phyloP scores from a whole-genome alignment of 53 echinoderm and acorn worm genomes.

The Luidia sarsii region DNA sequence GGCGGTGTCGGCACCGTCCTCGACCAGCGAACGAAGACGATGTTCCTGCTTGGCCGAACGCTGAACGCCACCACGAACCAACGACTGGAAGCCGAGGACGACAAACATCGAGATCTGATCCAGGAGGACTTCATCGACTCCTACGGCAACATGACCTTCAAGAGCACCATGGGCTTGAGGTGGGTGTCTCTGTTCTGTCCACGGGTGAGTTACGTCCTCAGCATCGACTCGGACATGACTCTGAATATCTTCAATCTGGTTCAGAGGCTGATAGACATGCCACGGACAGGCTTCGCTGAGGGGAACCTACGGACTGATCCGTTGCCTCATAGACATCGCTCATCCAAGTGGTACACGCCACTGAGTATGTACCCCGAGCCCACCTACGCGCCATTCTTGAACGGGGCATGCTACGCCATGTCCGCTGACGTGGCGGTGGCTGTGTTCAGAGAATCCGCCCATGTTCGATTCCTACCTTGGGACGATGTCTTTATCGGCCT shows the following conservation, averaged over 20 bases:
- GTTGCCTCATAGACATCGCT: slow-evolving; percentile 11
- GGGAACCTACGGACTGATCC: slow-evolving; percentile 24
- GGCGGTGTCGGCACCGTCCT: slow-evolving; percentile 31
- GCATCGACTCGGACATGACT: slow-evolving; percentile 35
- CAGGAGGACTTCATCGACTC: slow-evolving; percentile 53
- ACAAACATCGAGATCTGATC: slow-evolving; percentile 37
- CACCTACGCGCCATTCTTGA: slow-evolving; percentile 54
- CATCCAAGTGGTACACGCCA: slow-evolving; percentile 58
- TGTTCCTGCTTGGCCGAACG: slow-evolving; percentile 47
- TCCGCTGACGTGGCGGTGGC: slow-evolving; percentile 27
- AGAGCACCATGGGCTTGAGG: slow-evolving; percentile 50
- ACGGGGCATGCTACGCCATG: slow-evolving; percentile 51
- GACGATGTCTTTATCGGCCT: slow-evolving; percentile 55
- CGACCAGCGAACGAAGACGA: slow-evolving; percentile 22
- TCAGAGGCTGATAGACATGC: background rate
- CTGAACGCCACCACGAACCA: background rate
- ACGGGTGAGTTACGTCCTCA: slow-evolving; percentile 25
- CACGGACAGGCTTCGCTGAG: slow-evolving; percentile 27
- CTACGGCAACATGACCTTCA: slow-evolving; percentile 48
- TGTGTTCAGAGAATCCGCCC: slow-evolving; percentile 16
- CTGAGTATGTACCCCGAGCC: slow-evolving; percentile 32
- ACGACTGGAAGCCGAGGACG: slow-evolving; percentile 7
- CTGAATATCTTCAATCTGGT: slow-evolving; percentile 34
- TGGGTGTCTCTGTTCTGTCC: slow-evolving; percentile 54
- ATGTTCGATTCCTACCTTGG: slow-evolving; percentile 53